Evolutionary conservation across 2,113 vertebrate species (phyloP).

Genomic region (Phrynosoma blainvillii): DNA sequence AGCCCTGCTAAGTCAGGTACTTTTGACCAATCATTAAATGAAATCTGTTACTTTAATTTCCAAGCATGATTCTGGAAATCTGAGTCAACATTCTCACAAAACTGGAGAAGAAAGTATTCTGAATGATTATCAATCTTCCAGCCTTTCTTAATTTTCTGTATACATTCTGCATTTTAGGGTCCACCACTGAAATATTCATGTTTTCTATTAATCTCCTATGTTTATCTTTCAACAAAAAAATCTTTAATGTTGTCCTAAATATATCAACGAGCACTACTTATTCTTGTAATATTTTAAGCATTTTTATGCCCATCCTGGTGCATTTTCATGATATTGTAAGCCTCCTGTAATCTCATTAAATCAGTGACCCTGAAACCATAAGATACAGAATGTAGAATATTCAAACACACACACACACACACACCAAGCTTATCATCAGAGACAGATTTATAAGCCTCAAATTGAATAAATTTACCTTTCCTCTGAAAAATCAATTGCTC

Average conservation of each 20-base stretch:
- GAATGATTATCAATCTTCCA: neutral
- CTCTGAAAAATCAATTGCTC: constrained; percentile 27
- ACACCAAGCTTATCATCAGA: constrained; percentile 10
- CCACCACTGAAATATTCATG: neutral
- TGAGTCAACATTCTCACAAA: neutral
- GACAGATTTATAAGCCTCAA: constrained; percentile 26
- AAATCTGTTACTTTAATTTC: neutral
- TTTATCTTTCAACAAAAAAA: neutral
- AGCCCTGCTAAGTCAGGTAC: neutral
- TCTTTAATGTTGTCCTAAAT: neutral
- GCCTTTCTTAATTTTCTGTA: neutral
- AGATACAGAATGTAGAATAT: constrained; percentile 26
- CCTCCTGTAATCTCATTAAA: constrained; percentile 31
- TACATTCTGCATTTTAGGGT: neutral
- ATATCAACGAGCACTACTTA: constrained; percentile 4
- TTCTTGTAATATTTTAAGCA: constrained; percentile 17
- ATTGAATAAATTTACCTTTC: constrained; percentile 38
- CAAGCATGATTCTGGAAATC: neutral
- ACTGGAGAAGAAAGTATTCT: neutral
- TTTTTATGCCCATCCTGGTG: neutral
- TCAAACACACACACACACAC: neutral
- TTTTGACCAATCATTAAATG: neutral
- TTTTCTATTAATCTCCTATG: neutral
- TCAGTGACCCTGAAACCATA: constrained; percentile 44
- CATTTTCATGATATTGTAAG: constrained; percentile 10